Conservation (phyloP, 2,113 vertebrate genomes). For the Mirza zaza region DNA sequence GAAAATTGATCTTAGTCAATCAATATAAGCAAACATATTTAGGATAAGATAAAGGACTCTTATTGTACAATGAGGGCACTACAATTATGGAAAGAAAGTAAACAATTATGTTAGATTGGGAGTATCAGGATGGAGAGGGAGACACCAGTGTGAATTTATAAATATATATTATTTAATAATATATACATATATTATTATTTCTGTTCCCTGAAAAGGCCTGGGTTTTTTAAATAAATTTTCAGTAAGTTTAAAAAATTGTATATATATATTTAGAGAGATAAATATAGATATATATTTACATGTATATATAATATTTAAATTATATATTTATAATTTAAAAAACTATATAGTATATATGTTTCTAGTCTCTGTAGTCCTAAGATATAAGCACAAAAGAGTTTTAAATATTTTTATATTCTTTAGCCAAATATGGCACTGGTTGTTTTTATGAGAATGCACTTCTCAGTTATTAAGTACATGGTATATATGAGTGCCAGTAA, state of each 20-base stretch:
- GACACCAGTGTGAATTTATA: background rate
- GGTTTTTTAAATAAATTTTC: background rate
- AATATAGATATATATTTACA: background rate
- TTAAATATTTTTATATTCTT: background rate
- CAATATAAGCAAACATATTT: background rate
- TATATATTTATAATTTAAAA: background rate
- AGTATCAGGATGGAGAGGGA: background rate
- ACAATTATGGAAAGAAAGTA: background rate
- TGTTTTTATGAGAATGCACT: slow-evolving; percentile 3
- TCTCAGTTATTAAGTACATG: background rate
- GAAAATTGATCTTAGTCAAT: background rate
- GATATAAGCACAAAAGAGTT: background rate
- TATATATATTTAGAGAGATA: background rate
- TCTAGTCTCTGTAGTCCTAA: background rate
- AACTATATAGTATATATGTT: background rate
- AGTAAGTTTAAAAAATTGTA: background rate
- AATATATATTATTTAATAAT: background rate
- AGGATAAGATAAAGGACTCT: background rate
- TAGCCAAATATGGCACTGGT: background rate
- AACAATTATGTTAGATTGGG: background rate
- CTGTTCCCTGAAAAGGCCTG: background rate
- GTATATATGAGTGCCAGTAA: background rate
- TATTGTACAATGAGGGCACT: background rate
- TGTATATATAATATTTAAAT: background rate
- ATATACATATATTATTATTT: no score